These are phyloP conservation scores for Omphaloscelis lunosa DNA, from an alignment of 2,888 invertebrate species.

Conservation along the genomic window DNA sequence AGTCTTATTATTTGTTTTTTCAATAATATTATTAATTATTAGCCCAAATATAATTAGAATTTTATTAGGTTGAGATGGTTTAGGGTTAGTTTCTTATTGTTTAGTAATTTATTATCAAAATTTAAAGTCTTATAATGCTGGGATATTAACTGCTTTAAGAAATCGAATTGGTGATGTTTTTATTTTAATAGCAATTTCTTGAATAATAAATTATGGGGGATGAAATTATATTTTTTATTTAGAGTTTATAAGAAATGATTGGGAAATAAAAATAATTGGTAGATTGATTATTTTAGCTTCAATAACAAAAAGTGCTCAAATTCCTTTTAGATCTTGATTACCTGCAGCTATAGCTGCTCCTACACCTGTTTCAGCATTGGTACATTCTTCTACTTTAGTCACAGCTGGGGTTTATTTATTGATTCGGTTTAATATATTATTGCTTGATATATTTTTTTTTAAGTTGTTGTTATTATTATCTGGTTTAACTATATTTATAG, in stretches of 20 bases:
- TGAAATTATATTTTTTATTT: slow-evolving; percentile 90
- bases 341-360: slow-evolving; percentile 77
- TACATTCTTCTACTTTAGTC: too few relatives aligned
- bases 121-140: slow-evolving; percentile 92
- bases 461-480: slow-evolving; percentile 90
- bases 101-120: slow-evolving; percentile 94
- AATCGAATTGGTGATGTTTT: slow-evolving; percentile 94
- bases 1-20: slow-evolving; percentile 92
- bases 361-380: too few relatives aligned
- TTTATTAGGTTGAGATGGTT: slow-evolving; percentile 94
- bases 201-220: slow-evolving; percentile 89
- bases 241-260: slow-evolving; percentile 86
- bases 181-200: slow-evolving; percentile 91
- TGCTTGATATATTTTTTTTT: slow-evolving; percentile 68
- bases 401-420: too few relatives aligned
- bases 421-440: too few relatives aligned
- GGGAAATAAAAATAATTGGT: slow-evolving; percentile 81
- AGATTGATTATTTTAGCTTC: slow-evolving; percentile 89
- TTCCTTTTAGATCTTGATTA: slow-evolving; percentile 94
- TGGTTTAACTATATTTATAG: slow-evolving; percentile 91
- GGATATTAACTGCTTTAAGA: slow-evolving; percentile 93
- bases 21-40: slow-evolving; percentile 93
- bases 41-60: slow-evolving; percentile 93
- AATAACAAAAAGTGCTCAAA: slow-evolving; percentile 95
- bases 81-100: slow-evolving; percentile 93